Evolutionary conservation across 2,113 vertebrate species (phyloP).

Genomic region (Takifugu bimaculatus): DNA sequence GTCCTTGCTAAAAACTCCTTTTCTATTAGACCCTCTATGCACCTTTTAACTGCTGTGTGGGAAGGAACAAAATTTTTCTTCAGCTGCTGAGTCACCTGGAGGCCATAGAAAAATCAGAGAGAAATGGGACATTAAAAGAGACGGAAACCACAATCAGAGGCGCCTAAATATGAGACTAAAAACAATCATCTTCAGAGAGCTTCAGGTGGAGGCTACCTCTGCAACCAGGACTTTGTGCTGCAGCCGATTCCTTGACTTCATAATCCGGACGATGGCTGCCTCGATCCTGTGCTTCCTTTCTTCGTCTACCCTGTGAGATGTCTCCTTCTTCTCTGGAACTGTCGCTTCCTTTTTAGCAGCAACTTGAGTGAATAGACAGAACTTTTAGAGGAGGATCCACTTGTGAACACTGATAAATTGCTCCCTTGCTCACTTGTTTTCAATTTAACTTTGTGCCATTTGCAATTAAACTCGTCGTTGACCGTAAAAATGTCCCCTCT

Average conservation of each 20-base stretch:
- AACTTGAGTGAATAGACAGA: constrained; percentile 71
- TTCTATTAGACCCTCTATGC: constrained; percentile 99
- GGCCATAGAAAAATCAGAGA: constrained; percentile 1
- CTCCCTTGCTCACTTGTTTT: constrained; percentile 83
- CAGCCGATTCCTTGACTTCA: constrained; percentile 99
- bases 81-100: constrained; percentile 95
- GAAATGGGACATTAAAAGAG: background rate
- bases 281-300: constrained; percentile 98
- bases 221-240: constrained; percentile 96
- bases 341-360: constrained; percentile 98
- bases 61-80: constrained; percentile 94
- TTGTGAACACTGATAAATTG: too few species aligned
- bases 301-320: constrained; percentile 96
- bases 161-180: background rate
- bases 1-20: constrained; percentile 98
- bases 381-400: background rate
- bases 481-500: constrained; percentile 96
- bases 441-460: constrained; percentile 99
- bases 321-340: constrained; percentile 96
- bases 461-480: constrained; percentile 97
- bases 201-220: constrained; percentile 75
- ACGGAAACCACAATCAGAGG: too few species aligned
- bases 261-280: constrained; percentile 97
- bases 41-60: constrained; percentile 98
- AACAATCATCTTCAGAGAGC: background rate